Conservation (phyloP, 2,888 invertebrate species). For the Biston betularia region DNA sequence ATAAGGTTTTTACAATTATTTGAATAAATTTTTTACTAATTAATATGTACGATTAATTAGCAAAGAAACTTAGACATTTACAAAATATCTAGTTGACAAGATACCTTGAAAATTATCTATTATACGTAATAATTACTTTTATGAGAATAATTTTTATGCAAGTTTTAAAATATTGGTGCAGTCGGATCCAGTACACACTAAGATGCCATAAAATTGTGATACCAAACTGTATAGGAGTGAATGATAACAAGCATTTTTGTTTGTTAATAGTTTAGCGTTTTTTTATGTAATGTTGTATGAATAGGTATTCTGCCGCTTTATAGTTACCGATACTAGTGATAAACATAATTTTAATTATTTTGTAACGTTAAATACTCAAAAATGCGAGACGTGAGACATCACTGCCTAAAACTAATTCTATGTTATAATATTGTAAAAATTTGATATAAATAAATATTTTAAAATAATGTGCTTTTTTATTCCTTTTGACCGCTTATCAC, state of each 20-base stretch:
- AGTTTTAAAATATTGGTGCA: constrained; percentile 31
- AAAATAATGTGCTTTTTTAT: constrained; percentile 18
- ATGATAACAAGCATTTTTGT: constrained; percentile 41
- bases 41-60: too few relatives aligned
- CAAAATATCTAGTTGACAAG: not conserved
- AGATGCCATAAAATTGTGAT: constrained; percentile 81
- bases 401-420: constrained; percentile 82
- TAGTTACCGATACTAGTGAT: constrained; percentile 66
- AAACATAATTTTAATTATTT: constrained; percentile 57
- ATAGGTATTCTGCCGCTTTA: constrained; percentile 45
- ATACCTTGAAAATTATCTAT: too few relatives aligned
- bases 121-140: not conserved
- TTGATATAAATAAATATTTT: constrained; percentile 61
- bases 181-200: constrained; percentile 43
- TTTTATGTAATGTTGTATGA: constrained; percentile 42
- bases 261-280: constrained; percentile 50
- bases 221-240: constrained; percentile 67
- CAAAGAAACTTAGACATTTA: too few relatives aligned
- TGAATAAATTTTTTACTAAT: too few relatives aligned
- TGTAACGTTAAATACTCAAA: constrained; percentile 76
- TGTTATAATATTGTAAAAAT: constrained; percentile 67
- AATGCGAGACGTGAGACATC: constrained; percentile 64
- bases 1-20: too few relatives aligned
- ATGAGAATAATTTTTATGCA: constrained; percentile 5
- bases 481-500: not conserved